A percentile compares a stretch with the other conserved stretches of the same genome.
Conservation (phyloP, 2,888 invertebrate species). For the Lordiphosa fenestrarum region DNA sequence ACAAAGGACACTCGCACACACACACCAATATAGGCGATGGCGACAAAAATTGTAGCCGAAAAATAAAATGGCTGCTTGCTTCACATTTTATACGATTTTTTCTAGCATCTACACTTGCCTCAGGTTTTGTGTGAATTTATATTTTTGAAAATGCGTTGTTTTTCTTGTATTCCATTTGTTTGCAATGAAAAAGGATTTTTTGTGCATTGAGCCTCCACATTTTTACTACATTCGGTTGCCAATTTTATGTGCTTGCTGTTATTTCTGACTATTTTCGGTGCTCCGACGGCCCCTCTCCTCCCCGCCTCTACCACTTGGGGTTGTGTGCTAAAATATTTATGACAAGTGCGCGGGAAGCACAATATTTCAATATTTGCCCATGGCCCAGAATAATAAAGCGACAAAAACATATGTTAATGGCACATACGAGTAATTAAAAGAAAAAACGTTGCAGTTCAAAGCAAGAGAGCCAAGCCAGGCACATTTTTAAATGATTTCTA, state of each 20-base stretch:
- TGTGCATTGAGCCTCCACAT: slow-evolving; percentile 30
- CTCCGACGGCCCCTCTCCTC: too few relatives aligned
- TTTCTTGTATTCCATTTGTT: slow-evolving; percentile 44
- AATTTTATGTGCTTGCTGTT: slow-evolving; percentile 27
- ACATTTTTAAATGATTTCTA: slow-evolving; percentile 40
- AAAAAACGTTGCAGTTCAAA: slow-evolving; percentile 34
- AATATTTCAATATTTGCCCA: slow-evolving; percentile 66
- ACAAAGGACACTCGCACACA: slow-evolving; percentile 27
- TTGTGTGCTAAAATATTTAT: slow-evolving; percentile 66
- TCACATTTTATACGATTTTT: slow-evolving; percentile 60
- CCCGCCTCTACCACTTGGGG: neutral
- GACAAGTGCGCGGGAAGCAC: slow-evolving; percentile 51
- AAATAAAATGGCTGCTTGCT: slow-evolving; percentile 67
- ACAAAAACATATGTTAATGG: slow-evolving; percentile 27
- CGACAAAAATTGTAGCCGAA: slow-evolving; percentile 69
- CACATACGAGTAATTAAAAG: slow-evolving; percentile 54
- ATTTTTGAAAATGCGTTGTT: slow-evolving; percentile 64
- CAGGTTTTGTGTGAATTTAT: slow-evolving; percentile 46
- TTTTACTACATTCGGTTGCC: slow-evolving; percentile 47
- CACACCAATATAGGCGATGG: slow-evolving; percentile 38
- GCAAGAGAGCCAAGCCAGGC: slow-evolving; percentile 22
- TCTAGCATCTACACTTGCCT: slow-evolving; percentile 13
- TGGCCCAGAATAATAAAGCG: slow-evolving; percentile 22
- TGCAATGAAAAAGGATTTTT: slow-evolving; percentile 68
- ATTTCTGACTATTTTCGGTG: slow-evolving; percentile 15